Percentiles rank a stretch among this genome's conserved stretches.
phyloP scores from a whole-genome alignment of 2,113 vertebrate species.

The Cyanoliseus patagonus region DNA sequence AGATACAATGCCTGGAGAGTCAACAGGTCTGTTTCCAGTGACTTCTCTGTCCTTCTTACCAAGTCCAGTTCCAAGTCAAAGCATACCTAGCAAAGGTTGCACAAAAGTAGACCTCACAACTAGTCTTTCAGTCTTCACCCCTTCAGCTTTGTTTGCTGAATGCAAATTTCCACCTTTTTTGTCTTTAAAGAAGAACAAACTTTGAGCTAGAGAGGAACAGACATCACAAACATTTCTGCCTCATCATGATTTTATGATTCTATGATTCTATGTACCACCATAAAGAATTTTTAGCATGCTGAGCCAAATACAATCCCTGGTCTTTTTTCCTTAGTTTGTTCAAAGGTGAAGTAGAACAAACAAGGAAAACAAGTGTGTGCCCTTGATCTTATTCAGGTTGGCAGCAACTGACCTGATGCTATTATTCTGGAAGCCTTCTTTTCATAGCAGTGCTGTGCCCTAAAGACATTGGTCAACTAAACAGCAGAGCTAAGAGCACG shows the following conservation, averaged over 20 bases:
- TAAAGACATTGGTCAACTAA: not conserved
- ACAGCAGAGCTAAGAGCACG: not conserved
- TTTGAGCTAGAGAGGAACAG: not conserved
- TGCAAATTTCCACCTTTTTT: not conserved
- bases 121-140: not conserved
- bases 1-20: not conserved
- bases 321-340: not conserved
- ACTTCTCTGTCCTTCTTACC: not conserved
- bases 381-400: conserved; percentile 57
- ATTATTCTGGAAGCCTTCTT: conserved; percentile 8
- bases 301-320: not conserved
- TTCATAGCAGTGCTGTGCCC: not conserved
- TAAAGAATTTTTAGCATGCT: not conserved
- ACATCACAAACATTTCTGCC: not conserved
- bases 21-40: conserved; percentile 7
- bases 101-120: not conserved
- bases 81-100: not conserved
- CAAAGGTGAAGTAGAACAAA: not conserved
- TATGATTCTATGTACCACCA: not conserved
- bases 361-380: not conserved
- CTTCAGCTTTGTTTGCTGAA: not conserved
- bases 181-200: not conserved
- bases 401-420: conserved; percentile 11
- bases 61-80: not conserved
- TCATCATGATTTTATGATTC: not conserved